Conservation (phyloP, 2,797 vertebrate genomes). For the Gallirallus australis region DNA sequence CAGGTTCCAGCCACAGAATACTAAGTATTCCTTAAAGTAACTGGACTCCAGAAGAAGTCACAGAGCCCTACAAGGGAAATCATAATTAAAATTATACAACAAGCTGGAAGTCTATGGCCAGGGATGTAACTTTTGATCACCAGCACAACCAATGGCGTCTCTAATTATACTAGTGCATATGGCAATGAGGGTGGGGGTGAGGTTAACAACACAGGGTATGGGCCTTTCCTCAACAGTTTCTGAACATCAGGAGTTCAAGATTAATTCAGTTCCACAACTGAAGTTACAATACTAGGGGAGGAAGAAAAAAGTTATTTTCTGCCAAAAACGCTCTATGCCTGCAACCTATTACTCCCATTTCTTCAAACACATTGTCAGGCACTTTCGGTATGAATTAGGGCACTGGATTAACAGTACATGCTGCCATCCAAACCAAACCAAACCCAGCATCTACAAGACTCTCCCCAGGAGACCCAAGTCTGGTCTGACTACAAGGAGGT, state of each 20-base stretch:
- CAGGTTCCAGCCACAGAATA: neutral
- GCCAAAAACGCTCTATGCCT: neutral
- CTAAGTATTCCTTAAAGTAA: neutral
- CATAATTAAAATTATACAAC: neutral
- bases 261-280: neutral
- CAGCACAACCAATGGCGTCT: neutral
- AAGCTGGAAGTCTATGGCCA: neutral
- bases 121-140: neutral
- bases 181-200: neutral
- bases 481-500: neutral
- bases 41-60: neutral
- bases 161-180: neutral
- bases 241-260: neutral
- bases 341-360: neutral
- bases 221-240: neutral
- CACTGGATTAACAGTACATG: neutral
- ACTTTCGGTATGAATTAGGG: neutral
- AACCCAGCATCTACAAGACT: neutral
- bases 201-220: neutral
- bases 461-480: neutral
- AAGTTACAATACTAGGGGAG: rapidly evolving
- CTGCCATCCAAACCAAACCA: neutral
- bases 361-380: neutral
- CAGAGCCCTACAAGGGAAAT: neutral
- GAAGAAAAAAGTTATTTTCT: neutral